Percentiles rank a stretch among this genome's conserved stretches.
Evolutionary conservation across 2,888 invertebrate genomes (phyloP).

Genomic region (Polymixis lichenea): DNA sequence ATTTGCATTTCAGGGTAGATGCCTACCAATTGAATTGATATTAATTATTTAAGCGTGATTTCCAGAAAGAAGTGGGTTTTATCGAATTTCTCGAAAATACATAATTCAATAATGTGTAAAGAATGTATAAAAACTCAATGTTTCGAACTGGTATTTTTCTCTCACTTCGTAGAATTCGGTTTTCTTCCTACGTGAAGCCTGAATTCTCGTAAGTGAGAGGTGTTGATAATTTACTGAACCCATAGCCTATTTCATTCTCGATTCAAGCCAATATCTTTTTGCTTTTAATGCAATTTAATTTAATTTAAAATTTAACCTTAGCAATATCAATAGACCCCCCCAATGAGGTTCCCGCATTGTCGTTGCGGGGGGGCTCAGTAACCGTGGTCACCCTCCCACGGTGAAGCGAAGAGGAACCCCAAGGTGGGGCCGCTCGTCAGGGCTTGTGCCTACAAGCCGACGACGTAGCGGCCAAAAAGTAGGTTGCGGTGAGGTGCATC

Average conservation of each 20-base stretch:
- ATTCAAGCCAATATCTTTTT: not conserved
- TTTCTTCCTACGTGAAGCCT: not conserved
- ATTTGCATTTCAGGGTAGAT: not conserved
- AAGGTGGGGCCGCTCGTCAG: too few relatives aligned
- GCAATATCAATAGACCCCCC: too few relatives aligned
- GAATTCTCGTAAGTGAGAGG: not conserved
- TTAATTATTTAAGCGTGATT: not conserved
- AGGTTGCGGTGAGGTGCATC: too few relatives aligned
- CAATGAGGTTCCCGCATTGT: too few relatives aligned
- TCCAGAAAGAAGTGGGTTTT: not conserved
- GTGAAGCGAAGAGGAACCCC: too few relatives aligned
- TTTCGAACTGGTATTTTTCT: not conserved
- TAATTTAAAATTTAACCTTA: not conserved
- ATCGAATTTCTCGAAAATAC: not conserved
- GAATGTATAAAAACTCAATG: not conserved
- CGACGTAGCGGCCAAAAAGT: too few relatives aligned
- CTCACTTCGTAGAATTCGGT: not conserved
- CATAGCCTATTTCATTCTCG: too few relatives aligned
- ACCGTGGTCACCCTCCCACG: too few relatives aligned
- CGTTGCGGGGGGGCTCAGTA: too few relatives aligned
- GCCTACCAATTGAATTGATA: not conserved
- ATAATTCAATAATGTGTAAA: not conserved
- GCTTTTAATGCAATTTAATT: not conserved
- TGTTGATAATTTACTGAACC: not conserved
- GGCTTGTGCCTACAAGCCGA: too few relatives aligned